A percentile compares a stretch with the other conserved stretches of the same genome.
Conservation (phyloP, 2,888 invertebrate genomes). For the Priapulus caudatus region DNA sequence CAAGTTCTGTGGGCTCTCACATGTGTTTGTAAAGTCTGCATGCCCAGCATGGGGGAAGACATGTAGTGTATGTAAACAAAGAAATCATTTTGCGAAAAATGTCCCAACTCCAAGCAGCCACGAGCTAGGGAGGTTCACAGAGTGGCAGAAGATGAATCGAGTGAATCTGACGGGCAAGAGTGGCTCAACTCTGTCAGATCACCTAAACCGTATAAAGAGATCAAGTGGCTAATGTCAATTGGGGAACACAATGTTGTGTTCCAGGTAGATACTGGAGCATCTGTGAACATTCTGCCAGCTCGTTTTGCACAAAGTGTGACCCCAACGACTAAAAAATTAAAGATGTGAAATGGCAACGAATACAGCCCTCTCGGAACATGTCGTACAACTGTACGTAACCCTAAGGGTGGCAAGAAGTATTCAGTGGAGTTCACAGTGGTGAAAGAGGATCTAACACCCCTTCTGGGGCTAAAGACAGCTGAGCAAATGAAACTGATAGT, state of each 20-base stretch:
- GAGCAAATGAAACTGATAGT: too few species aligned
- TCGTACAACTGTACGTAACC: neutral
- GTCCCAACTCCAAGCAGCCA: too few species aligned
- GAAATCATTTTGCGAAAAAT: neutral
- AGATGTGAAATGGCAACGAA: neutral
- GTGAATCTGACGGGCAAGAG: too few species aligned
- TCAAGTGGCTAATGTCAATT: too few species aligned
- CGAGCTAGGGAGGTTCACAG: too few species aligned
- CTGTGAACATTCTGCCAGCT: neutral
- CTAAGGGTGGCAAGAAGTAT: neutral
- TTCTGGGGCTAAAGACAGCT: too few species aligned
- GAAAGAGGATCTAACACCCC: too few species aligned
- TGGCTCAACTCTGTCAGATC: too few species aligned
- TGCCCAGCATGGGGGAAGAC: neutral
- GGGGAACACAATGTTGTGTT: neutral
- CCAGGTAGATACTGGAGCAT: neutral
- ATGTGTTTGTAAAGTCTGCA: conserved; percentile 3
- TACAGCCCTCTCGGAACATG: neutral
- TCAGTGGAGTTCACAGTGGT: too few species aligned
- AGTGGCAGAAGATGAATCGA: too few species aligned
- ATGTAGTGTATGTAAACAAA: neutral
- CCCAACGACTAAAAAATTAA: neutral
- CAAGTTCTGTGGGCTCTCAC: conserved; percentile 10
- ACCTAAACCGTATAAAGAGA: too few species aligned
- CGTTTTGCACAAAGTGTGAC: neutral